These are phyloP conservation scores for Hydrolagus affinis DNA, from an alignment of 2,113 vertebrate genomes.

Conservation along the genomic window DNA sequence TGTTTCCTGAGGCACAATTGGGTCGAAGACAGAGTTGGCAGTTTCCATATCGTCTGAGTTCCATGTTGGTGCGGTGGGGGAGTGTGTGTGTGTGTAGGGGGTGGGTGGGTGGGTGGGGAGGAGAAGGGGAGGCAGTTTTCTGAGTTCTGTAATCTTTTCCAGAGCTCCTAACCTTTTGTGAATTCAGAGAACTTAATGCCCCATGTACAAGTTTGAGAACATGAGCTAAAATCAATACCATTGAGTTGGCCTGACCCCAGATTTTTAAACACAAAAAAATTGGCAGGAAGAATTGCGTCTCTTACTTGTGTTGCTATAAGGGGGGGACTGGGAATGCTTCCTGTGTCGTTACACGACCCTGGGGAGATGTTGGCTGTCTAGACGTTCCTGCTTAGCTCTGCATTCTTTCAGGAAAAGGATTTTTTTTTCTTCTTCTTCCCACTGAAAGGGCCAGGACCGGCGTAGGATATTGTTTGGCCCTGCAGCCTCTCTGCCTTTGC, in stretches of 20 bases:
- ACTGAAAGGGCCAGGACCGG: not conserved
- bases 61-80: too few relatives aligned
- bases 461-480: too few relatives aligned
- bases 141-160: not conserved
- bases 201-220: not conserved
- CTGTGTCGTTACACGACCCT: conserved; percentile 7
- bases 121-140: not conserved
- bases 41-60: not conserved
- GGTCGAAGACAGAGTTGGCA: too few relatives aligned
- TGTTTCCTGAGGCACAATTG: not conserved
- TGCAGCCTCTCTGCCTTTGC: not conserved
- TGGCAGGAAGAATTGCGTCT: conserved; percentile 17
- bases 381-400: conserved; percentile 4
- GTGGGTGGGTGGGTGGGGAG: too few relatives aligned
- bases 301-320: conserved; percentile 13
- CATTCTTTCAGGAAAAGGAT: conserved; percentile 18
- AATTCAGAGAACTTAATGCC: not conserved
- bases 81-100: too few relatives aligned
- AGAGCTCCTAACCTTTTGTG: too few relatives aligned
- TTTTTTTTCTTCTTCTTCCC: too few relatives aligned
- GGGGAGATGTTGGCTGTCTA: conserved; percentile 27
- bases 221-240: conserved; percentile 18
- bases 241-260: conserved; percentile 20
- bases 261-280: conserved; percentile 14
- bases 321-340: conserved; percentile 11